Evolutionary conservation across 2,797 vertebrate species (phyloP), one percentile per base, ranked within the genome.

Genomic region (Leucoraja ocellata): DNA sequence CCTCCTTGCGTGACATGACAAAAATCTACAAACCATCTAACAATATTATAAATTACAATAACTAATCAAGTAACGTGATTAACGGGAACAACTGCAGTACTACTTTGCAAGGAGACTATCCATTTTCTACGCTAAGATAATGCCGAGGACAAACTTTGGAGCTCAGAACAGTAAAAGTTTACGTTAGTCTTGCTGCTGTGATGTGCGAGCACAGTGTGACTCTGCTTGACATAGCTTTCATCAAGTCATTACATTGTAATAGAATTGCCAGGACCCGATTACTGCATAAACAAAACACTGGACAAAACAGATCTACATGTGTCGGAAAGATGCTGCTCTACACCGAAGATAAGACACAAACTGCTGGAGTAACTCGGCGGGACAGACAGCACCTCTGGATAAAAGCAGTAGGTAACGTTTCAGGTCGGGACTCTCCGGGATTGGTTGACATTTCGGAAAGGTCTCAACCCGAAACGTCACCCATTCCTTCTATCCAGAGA

Each of bases 41-140:
- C 21, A 71, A 92, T 76, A 74, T 74, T 91, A 76, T 71, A 76
- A 92, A 92, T 92, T 73, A 76, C 90, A 92, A 39, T 74, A 92
- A 92, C 68, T 76, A 92, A 74, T 92, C 71, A 92, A 39, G 54
- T 92, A 91, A 91, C n/a, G 4, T 54, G 36, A 73, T 91, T n/a
- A 92, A 92, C 90, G 76, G 39, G 25, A 92, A 92, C 71, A 92
- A 92, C 36, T 76, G 36, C 73, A n/a, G 76, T 92, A 58, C 71
- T 92, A 92, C 39, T 1, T 46, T 46, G 36, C 46, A 74, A 79
- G 76, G 71, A 76, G 23, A 76, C 71, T 46, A 46, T 54, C 71
- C 25, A 39, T 74, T 76, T 76, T 92, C 73, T 92, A 54, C 23
- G 58, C 90, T 74, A 92, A 92, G 71, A 92, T 92, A 92, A 74